Percentiles rank a stretch among this genome's conserved stretches.
Evolutionary conservation across 2,888 invertebrate species (phyloP).

Genomic region (Gari tellinella): DNA sequence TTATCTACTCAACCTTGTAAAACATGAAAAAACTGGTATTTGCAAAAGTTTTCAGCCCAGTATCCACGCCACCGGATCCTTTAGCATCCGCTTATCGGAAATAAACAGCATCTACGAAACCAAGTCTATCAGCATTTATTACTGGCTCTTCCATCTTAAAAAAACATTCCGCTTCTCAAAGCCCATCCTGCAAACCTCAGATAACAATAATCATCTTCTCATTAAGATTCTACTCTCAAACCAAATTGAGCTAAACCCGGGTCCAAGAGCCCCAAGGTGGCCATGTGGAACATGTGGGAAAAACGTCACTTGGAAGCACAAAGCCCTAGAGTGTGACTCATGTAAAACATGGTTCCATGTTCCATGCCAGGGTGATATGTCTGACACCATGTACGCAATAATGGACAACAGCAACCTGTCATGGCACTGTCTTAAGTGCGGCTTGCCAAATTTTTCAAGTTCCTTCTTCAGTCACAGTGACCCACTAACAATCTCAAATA

Average conservation of each 20-base stretch:
- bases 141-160: too few species aligned
- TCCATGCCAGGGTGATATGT: slow-evolving; percentile 11
- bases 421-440: slow-evolving; percentile 14
- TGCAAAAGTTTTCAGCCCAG: too few species aligned
- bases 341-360: slow-evolving; percentile 15
- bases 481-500: neutral
- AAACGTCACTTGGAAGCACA: slow-evolving; percentile 25
- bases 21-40: too few species aligned
- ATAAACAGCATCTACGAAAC: too few species aligned
- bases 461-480: neutral
- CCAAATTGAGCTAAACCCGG: slow-evolving; percentile 13
- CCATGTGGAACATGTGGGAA: slow-evolving; percentile 18
- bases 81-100: too few species aligned
- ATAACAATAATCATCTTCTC: slow-evolving; percentile 5
- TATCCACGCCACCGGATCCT: too few species aligned
- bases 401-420: slow-evolving; percentile 5
- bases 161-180: too few species aligned
- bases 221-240: slow-evolving; percentile 6
- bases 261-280: slow-evolving; percentile 16
- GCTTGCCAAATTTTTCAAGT: too few species aligned
- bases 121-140: too few species aligned
- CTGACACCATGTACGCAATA: slow-evolving; percentile 7
- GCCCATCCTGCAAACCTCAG: too few species aligned
- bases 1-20: too few species aligned
- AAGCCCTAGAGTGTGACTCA: slow-evolving; percentile 21